Percentiles rank a stretch among this genome's conserved stretches.
Evolutionary conservation across 2,797 vertebrate genomes (phyloP).

Genomic region (Pagetopsis macropterus): DNA sequence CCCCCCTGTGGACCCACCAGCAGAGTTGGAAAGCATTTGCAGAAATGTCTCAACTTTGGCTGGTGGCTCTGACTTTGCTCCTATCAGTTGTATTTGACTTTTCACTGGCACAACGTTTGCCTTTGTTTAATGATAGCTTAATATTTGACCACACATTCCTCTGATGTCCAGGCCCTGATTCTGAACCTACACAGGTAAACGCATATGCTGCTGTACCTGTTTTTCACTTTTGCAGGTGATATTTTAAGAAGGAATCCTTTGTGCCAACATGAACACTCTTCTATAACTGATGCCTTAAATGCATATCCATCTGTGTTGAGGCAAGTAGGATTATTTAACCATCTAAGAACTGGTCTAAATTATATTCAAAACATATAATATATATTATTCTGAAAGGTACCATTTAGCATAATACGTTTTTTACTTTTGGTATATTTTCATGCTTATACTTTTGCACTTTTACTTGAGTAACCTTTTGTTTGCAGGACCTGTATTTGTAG

Average conservation of each 20-base stretch:
- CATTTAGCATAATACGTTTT: too few species aligned
- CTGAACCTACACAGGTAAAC: background rate
- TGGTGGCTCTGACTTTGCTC: background rate
- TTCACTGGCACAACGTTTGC: background rate
- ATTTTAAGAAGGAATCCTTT: background rate
- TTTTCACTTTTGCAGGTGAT: background rate
- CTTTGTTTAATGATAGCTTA: conserved; percentile 17
- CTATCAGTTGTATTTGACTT: background rate
- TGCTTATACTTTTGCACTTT: too few species aligned
- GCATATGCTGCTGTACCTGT: background rate
- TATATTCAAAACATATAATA: too few species aligned
- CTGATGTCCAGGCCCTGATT: background rate
- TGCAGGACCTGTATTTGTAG: too few species aligned
- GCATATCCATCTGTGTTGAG: too few species aligned
- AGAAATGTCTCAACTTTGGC: background rate
- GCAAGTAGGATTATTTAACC: background rate
- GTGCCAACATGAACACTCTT: background rate
- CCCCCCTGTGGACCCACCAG: conserved; percentile 23
- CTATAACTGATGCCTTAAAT: background rate
- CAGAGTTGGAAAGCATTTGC: background rate
- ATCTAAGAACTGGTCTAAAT: too few species aligned
- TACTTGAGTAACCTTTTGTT: too few species aligned
- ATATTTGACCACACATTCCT: conserved; percentile 27
- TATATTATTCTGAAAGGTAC: too few species aligned
- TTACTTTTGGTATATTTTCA: too few species aligned